Percentiles rank a stretch among this genome's conserved stretches.
Evolutionary conservation across 2,888 invertebrate species (phyloP).

Genomic region (Leptarthrus brevirostris): DNA sequence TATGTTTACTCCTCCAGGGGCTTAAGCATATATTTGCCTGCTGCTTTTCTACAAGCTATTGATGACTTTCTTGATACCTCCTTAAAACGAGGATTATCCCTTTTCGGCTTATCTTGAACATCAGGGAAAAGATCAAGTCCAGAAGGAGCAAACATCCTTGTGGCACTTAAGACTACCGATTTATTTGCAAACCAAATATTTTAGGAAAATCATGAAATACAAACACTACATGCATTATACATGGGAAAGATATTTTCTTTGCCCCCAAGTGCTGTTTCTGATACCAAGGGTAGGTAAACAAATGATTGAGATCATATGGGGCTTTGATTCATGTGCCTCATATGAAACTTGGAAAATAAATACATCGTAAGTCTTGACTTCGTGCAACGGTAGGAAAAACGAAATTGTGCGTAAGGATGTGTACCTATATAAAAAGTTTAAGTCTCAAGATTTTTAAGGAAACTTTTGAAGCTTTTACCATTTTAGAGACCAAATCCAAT

Average conservation of each 20-base stretch:
- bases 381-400: background rate
- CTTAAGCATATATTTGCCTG: background rate
- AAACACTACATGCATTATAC: slow-evolving; percentile 39
- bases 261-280: background rate
- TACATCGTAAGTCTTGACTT: background rate
- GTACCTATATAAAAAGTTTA: background rate
- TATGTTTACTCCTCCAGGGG: background rate
- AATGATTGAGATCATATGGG: slow-evolving; percentile 41
- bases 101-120: slow-evolving; percentile 17
- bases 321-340: slow-evolving; percentile 19
- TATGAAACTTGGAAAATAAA: slow-evolving; percentile 13
- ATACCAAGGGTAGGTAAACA: slow-evolving; percentile 34
- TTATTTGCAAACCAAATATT: slow-evolving; percentile 35
- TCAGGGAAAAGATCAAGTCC: background rate
- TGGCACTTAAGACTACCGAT: slow-evolving; percentile 34
- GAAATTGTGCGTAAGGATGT: background rate
- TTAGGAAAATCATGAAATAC: slow-evolving; percentile 40
- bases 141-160: background rate
- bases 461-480: too few relatives aligned
- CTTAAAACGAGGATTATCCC: slow-evolving; percentile 36
- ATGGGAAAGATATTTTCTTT: slow-evolving; percentile 31
- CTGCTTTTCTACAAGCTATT: background rate
- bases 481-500: too few relatives aligned
- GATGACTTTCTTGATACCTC: slow-evolving; percentile 29
- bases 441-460: too few relatives aligned